phyloP scores from a whole-genome alignment of 2,113 vertebrate species.

The Plestiodon gilberti region DNA sequence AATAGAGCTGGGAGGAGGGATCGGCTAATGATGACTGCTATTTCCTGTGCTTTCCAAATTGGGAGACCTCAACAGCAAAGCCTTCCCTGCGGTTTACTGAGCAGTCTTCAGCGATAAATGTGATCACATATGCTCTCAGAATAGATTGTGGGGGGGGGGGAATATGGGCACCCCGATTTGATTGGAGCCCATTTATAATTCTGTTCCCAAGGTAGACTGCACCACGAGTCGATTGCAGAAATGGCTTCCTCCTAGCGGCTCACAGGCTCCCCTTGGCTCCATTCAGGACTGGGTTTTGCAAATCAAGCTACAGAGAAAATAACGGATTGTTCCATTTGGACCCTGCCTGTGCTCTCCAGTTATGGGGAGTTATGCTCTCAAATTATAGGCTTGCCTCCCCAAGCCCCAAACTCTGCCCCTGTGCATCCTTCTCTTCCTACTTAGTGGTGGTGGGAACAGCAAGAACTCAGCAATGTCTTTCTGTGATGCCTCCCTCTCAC shows the following conservation, averaged over 20 bases:
- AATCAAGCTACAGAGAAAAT: no score
- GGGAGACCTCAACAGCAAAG: slow-evolving; percentile 27
- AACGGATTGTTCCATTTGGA: no score
- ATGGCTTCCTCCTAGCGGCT: no score
- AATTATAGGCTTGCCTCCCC: no score
- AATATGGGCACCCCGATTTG: slow-evolving; percentile 55
- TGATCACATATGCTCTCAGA: slow-evolving; percentile 65
- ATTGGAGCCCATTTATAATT: neutral
- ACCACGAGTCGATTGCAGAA: neutral
- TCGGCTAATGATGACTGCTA: slow-evolving; percentile 19
- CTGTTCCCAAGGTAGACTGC: neutral
- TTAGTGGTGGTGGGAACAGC: neutral
- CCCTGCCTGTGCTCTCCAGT: no score
- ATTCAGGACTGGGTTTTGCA: no score
- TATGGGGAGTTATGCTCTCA: no score
- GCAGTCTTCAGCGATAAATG: slow-evolving; percentile 66
- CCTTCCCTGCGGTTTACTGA: slow-evolving; percentile 51
- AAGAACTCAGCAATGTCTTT: no score
- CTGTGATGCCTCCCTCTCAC: neutral
- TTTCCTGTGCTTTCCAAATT: slow-evolving; percentile 59
- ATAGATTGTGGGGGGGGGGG: slow-evolving; percentile 58
- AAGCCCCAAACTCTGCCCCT: no score
- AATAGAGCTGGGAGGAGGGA: slow-evolving; percentile 20
- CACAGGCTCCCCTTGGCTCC: no score
- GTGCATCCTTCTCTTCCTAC: neutral